Evolutionary conservation across 2,797 vertebrate genomes (phyloP), one percentile per base, ranked within the genome.

Genomic region (Iguana delicatissima): DNA sequence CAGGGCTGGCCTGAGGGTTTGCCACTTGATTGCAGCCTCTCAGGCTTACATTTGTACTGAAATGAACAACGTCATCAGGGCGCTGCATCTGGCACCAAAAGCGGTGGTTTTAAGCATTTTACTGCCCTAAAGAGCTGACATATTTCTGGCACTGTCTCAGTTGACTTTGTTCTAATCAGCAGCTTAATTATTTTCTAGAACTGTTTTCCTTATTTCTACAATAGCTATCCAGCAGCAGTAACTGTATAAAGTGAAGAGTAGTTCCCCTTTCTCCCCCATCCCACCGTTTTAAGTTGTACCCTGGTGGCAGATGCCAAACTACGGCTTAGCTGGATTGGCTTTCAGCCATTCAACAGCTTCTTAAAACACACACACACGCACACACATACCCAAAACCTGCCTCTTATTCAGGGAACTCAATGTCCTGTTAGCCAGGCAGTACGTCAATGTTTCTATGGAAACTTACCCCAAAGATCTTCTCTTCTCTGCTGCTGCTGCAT

Each of bases 361-460:
- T 96, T 73, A 55, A 80, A 77, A 84, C 76, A 50, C 74, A 42
- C 76, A 79, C 77, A 89, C 29, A 72, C 3, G 50, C 69, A 42
- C 42, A 26, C 38, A 22, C 74, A 85, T 50, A 38, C 91, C 82
- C 50, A 96, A 97, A 95, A 96, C 94, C 95, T 96, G 95, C 96
- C 96, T 97, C 96, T 96, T 94, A 96, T 96, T 97, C 97, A 96
- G 97, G 96, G 96, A 98, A 97, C 97, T 96, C 96, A 96, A 96
- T 97, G 94, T 97, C 96, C 96, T 96, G 97, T 97, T 97, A 96
- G 93, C 97, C 94, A 97, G 97, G 97, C 95, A 97, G 98, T 96
- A 98, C 98, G 98, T 98, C 98, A 98, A 93, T 92, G 97, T 99
- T 97, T 97, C 97, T 98, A 98, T 98, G 98, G 98, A 97, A 98